Base-by-base conservation (phyloP, 2,888 invertebrate genomes). In the Caenorhabditis becei region DNA sequence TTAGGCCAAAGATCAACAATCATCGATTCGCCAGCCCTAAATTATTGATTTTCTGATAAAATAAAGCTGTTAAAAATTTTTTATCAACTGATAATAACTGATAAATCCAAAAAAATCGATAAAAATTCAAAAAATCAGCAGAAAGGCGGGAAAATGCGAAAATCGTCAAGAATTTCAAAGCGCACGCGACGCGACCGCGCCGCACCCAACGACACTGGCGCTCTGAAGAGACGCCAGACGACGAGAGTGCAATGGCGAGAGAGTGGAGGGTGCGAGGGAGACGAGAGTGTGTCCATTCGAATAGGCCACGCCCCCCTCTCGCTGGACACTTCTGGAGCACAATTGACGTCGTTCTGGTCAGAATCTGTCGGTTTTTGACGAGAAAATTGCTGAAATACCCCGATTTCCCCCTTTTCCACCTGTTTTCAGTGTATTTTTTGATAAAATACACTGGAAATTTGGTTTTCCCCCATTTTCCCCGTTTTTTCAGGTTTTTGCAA, bases 161-260 rank as follows among this genome's bases (percentile, higher is more conserved):
- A 69, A 14, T 41, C 10, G 32, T 10, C 5, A 70, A 70, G 67
- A 58, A 51, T 71, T 66, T 56, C 44, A 69, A 62, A 20, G 41
- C 11, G 35, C 23, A 62, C 74, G 80, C 80, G 44, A 69, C 80
- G 80, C 74, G 49, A 26, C 54, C 80, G 80, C 80, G n/a, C 5
- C 69, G 80, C 80, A 14, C 11, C 18, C 35, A 28, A 51, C 69
- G 74, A 35, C 49, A 74, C 35, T 65, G 23, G 37, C 8, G 37
- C 41, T n/a, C 16, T n/a, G 63, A 14, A 71, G 70, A 59, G 65
- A 41, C 37, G 65, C 44, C 54, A 78, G 78, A 72, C 66, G 35
- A 18, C 59, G 28, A 59, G 47, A 11, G 26, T 23, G 35, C 7
- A 7, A n/a, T 20, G 23, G 47, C 5, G 58, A 58, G 49, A 35